A percentile compares a stretch with the other conserved stretches of the same genome.
These are phyloP conservation scores for Morpho achilles DNA, from an alignment of 2,888 invertebrate species.

Conservation along the genomic window DNA sequence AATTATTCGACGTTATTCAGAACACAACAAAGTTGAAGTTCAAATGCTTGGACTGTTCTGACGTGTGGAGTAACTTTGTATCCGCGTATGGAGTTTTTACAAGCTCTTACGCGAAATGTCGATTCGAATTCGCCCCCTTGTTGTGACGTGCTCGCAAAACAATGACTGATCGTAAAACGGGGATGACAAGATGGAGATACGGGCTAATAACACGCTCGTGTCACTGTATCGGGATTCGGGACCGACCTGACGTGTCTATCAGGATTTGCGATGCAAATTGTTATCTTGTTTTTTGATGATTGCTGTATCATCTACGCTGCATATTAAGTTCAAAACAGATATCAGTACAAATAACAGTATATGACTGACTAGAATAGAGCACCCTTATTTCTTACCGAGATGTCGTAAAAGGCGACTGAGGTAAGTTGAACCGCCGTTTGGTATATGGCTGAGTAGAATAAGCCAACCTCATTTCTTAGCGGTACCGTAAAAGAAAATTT, in stretches of 20 bases:
- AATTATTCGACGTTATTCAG: slow-evolving; percentile 23
- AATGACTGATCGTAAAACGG: slow-evolving; percentile 64
- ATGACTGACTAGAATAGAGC: too few species aligned
- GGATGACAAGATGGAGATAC: slow-evolving; percentile 65
- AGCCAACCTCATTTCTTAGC: too few species aligned
- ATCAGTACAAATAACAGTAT: background rate
- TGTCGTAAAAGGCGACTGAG: too few species aligned
- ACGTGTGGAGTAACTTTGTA: slow-evolving; percentile 28
- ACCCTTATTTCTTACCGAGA: too few species aligned
- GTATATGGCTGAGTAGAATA: too few species aligned
- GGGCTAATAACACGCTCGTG: slow-evolving; percentile 53
- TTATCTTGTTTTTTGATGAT: slow-evolving; percentile 8
- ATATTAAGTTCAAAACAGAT: background rate
- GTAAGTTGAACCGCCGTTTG: too few species aligned
- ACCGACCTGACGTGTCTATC: slow-evolving; percentile 19
- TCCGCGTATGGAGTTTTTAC: slow-evolving; percentile 68
- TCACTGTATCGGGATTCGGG: slow-evolving; percentile 23
- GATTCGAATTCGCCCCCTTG: slow-evolving; percentile 62
- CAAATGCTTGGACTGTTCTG: slow-evolving; percentile 5
- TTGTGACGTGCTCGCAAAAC: slow-evolving; percentile 62
- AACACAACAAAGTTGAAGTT: slow-evolving; percentile 32
- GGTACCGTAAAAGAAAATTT: too few species aligned
- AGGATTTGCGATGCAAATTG: slow-evolving; percentile 34
- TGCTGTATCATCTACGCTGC: background rate
- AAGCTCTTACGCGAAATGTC: slow-evolving; percentile 72